Base-by-base conservation (phyloP, 2,113 vertebrate genomes). In the Laterallus jamaicensis region DNA sequence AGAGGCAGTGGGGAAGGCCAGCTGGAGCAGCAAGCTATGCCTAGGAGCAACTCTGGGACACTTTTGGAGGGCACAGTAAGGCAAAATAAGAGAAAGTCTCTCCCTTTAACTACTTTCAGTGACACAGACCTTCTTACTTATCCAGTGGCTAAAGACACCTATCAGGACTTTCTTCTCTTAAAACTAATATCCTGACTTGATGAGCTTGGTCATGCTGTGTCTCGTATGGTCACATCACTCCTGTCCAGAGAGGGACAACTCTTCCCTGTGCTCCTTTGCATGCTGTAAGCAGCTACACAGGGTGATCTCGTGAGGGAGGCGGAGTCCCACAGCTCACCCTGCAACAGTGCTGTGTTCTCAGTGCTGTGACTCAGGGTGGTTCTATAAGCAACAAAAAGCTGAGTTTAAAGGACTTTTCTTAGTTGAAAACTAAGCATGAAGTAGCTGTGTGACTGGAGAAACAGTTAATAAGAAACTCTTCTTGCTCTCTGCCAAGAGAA, bases 271-370 rank as follows among this genome's bases (percentile, higher is more conserved):
- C 35, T 71, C 29, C 26, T 42, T 67, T 42, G 8, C 15, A 5
- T 8, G 0, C 17, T 67, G 47, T n/a, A 25, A 78, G 47, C 52
- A 75, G 25, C 35, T 66, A 21, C 12, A 19, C 22, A 69, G 17
- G 13, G 17, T 58, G 40, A 56, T 32, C 15, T 5, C 2, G 35
- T 35, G 0, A 37, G 31, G 24, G 14, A 86, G 44, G 13, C 26
- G 37, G 60, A 73, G 8, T 56, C 15, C 16, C 7, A 2, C 40
- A 71, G 47, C 0, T 0, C 3, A 12, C 29, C n/a, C n/a, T 88
- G 39, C 18, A 83, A 50, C 64, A 78, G 16, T 55, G 21, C 39
- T 74, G 67, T 88, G 6, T 67, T 80, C 39, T 80, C 47, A 59
- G 37, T 6, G 2, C 66, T 7, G 1, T 35, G 42, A 31, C 31